Evolutionary conservation across 1,140 invertebrate genomes (phyloP).

Genomic region (Heterodera schachtii): DNA sequence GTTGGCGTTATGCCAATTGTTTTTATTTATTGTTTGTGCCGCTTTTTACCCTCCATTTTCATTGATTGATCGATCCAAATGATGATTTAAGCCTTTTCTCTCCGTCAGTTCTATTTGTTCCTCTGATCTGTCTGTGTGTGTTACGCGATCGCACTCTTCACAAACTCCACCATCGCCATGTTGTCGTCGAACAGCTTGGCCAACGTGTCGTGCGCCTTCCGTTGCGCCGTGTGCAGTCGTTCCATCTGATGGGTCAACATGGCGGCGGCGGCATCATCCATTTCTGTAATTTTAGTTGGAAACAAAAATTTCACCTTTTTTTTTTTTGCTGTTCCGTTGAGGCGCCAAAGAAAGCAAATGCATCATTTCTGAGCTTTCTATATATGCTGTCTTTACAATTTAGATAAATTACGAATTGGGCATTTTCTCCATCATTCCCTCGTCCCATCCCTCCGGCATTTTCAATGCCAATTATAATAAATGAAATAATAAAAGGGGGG

Average conservation of each 20-base stretch:
- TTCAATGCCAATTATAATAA: too few species aligned
- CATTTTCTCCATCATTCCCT: too few species aligned
- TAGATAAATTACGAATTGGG: too few species aligned
- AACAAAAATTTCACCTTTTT: neutral
- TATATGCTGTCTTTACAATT: too few species aligned
- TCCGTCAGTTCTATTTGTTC: neutral
- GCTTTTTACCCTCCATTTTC: too few species aligned
- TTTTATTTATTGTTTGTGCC: too few species aligned
- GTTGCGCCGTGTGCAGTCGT: neutral
- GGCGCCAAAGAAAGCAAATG: neutral
- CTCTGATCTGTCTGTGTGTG: neutral
- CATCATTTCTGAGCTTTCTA: neutral
- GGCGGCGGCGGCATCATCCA: neutral
- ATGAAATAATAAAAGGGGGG: too few species aligned
- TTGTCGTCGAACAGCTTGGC: neutral
- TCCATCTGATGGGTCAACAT: neutral
- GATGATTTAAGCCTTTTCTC: neutral
- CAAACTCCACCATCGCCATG: neutral
- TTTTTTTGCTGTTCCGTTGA: neutral
- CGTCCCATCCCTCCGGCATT: too few species aligned
- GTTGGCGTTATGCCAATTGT: too few species aligned
- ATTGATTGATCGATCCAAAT: too few species aligned
- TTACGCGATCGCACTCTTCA: neutral
- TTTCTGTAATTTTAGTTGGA: neutral
- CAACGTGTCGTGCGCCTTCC: neutral